phyloP scores from a whole-genome alignment of 2,113 vertebrate genomes.

The Aplodontia rufa region DNA sequence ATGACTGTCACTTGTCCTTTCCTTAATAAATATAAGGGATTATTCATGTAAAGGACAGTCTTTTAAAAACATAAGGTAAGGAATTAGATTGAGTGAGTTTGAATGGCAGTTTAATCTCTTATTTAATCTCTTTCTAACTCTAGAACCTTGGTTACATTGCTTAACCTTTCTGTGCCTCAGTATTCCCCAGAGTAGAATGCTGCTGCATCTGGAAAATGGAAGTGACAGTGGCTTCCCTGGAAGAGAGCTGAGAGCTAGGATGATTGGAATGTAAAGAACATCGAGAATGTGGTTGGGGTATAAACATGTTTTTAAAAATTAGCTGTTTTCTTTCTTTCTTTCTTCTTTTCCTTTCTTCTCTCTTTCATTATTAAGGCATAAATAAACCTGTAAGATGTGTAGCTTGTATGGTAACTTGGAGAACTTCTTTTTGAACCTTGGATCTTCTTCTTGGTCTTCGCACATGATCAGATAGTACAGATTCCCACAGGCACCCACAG shows the following conservation, averaged over 20 bases:
- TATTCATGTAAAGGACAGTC: neutral
- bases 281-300: neutral
- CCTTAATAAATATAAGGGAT: neutral
- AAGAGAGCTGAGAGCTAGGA: neutral
- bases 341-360: fast-evolving
- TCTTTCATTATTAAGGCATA: neutral
- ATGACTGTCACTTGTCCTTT: neutral
- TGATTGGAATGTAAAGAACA: neutral
- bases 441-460: neutral
- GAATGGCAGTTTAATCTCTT: neutral
- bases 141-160: neutral
- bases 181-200: neutral
- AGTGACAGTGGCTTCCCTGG: neutral
- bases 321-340: fast-evolving
- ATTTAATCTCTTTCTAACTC: neutral
- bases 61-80: neutral
- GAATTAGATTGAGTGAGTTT: neutral
- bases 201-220: neutral
- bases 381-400: neutral
- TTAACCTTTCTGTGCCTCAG: neutral
- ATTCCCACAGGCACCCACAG: neutral
- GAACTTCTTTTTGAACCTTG: neutral
- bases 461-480: fast-evolving
- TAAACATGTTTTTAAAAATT: neutral
- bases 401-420: neutral